A percentile compares a stretch with the other conserved stretches of the same genome.
Conservation (phyloP, 2,888 invertebrate genomes). For the Helleia helle region DNA sequence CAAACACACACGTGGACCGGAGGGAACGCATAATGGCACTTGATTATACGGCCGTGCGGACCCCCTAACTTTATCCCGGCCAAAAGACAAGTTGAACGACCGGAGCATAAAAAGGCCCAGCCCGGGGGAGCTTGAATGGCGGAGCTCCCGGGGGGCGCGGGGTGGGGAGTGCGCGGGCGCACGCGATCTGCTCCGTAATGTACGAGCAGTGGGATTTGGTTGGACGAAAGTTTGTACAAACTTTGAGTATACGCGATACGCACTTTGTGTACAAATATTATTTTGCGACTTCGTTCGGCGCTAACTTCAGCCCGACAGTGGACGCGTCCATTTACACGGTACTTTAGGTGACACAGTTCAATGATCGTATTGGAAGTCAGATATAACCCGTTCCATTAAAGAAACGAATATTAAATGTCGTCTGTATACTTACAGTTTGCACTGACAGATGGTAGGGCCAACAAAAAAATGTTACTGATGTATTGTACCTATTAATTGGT, state of each 20-base stretch:
- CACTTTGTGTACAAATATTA: too few species aligned
- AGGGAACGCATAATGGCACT: slow-evolving; percentile 11
- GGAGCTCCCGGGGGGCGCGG: slow-evolving; percentile 14
- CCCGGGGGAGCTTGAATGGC: slow-evolving; percentile 27
- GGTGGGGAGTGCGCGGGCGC: slow-evolving; percentile 21
- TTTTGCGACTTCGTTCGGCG: too few species aligned
- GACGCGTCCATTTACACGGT: not conserved
- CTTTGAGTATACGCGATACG: too few species aligned
- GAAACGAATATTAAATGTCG: too few species aligned
- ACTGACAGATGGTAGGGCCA: too few species aligned
- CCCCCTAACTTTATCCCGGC: slow-evolving; percentile 29
- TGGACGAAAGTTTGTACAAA: not conserved
- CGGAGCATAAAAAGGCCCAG: slow-evolving; percentile 29
- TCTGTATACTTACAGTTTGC: too few species aligned
- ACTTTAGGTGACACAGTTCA: too few species aligned
- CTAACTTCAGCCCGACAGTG: too few species aligned
- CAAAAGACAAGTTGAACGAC: slow-evolving; percentile 51
- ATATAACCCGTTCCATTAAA: too few species aligned
- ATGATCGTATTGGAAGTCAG: too few species aligned
- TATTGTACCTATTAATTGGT: too few species aligned
- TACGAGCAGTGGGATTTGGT: not conserved
- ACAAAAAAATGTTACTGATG: too few species aligned
- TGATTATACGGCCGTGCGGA: slow-evolving; percentile 8
- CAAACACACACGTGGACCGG: not conserved
- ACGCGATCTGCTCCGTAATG: slow-evolving; percentile 19